phyloP scores from a whole-genome alignment of 2,797 vertebrate genomes.

The Sus cebifrons region DNA sequence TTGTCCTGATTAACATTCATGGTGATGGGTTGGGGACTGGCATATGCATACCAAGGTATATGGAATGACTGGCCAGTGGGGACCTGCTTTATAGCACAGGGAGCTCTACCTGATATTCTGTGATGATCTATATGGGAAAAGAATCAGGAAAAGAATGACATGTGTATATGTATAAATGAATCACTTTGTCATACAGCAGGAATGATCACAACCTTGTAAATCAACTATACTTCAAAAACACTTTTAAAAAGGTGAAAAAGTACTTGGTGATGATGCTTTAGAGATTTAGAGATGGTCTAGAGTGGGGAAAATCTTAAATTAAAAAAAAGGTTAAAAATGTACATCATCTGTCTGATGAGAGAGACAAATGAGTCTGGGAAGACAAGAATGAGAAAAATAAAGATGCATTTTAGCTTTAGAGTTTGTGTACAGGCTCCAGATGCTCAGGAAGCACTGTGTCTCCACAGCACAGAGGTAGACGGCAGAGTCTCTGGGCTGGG shows the following conservation, averaged over 20 bases:
- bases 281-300: background rate
- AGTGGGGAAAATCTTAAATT: background rate
- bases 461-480: conserved; percentile 64
- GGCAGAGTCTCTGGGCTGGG: conserved; percentile 60
- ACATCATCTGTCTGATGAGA: background rate
- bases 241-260: no score
- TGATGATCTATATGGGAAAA: no score
- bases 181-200: no score
- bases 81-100: no score
- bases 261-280: background rate
- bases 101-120: no score
- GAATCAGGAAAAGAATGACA: no score
- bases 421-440: conserved; percentile 51
- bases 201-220: no score
- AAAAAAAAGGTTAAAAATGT: conserved; percentile 2
- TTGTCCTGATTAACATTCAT: background rate
- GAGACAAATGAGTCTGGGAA: background rate
- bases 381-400: background rate
- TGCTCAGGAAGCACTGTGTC: conserved; percentile 65
- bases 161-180: no score
- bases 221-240: no score
- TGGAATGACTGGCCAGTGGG: no score
- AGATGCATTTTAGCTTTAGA: background rate
- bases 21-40: background rate
- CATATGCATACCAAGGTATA: no score